Evolutionary conservation across 2,797 vertebrate species (phyloP), one percentile per base, ranked within the genome.

Genomic region (Galaxias olidus): DNA sequence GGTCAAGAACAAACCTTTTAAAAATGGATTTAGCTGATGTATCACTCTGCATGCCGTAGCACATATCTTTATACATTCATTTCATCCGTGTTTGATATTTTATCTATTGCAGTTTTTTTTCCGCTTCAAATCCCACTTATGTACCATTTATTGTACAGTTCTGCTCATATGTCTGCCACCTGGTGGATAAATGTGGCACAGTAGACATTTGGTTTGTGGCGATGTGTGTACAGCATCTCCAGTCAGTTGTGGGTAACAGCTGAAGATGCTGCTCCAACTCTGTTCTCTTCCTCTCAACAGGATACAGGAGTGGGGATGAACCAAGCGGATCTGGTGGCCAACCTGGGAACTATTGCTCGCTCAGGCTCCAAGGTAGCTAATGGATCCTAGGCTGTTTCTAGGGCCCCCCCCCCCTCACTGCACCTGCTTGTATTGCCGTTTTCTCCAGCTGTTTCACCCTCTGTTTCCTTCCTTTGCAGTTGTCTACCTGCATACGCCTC

Each of bases 221-320:
- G n/a, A n/a, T n/a, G n/a, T 30, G 30, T 30, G 30, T 30, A 30
- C 30, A 30, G 6, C 10, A 11, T 41, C n/a, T 56, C 15, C 53
- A 46, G 15, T 45, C 17, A 15, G 53, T 47, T 57, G 10, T 56
- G 9, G 55, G 19, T 41, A 9, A 0, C 19, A 9, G 3, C 9
- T 52, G 43, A 1, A 0, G 6, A 53, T 12, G n/a, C 8, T 13
- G 4, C 15, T 3, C 9, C 0, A 14, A 15, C 17, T 10, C 11
- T 10, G 4, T 40, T 3, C 41, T 4, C 83, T 8, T 74, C 5
- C 74, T 69, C 52, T 57, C 76, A 76, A 14, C 79, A 99, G 97
- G 97, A 99, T 80, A 98, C 96, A 0, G 97, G 97, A 59, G 86
- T 98, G 8, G 97, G 97, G 42, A 99, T 99, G 97, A 96, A 87